Conservation (phyloP, 2,797 vertebrate genomes). For the Peromyscus nudipes region DNA sequence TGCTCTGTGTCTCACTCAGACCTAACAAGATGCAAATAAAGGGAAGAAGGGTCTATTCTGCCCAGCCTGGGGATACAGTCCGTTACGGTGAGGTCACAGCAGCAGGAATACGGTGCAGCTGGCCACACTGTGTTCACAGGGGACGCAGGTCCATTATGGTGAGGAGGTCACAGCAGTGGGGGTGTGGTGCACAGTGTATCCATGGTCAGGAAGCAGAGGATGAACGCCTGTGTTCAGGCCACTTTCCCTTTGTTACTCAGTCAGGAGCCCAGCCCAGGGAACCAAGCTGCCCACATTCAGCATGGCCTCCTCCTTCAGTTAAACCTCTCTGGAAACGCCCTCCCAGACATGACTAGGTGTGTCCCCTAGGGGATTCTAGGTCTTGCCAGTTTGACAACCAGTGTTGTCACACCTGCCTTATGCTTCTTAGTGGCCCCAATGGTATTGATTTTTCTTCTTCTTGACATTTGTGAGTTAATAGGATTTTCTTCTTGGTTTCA, state of each 20-base stretch:
- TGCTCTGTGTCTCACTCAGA: background rate
- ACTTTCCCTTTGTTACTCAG: background rate
- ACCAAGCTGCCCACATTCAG: background rate
- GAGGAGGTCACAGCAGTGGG: background rate
- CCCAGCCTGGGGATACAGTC: background rate
- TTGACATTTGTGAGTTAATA: background rate
- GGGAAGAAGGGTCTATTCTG: background rate
- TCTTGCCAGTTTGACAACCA: background rate
- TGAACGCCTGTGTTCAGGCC: background rate
- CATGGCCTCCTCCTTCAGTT: background rate
- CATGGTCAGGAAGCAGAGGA: background rate
- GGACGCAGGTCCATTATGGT: too few species aligned
- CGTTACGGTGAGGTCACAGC: background rate
- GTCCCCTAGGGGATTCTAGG: too few species aligned
- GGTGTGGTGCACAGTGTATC: background rate
- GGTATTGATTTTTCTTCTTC: background rate
- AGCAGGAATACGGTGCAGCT: background rate
- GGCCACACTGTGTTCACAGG: background rate
- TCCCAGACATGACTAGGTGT: background rate
- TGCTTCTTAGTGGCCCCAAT: background rate
- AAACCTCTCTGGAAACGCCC: background rate
- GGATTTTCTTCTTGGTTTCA: background rate
- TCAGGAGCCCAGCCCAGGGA: background rate
- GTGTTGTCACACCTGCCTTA: background rate
- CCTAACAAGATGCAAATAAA: background rate